Evolutionary conservation across 2,113 vertebrate genomes (phyloP).

Genomic region (Pachypanchax playfairii): DNA sequence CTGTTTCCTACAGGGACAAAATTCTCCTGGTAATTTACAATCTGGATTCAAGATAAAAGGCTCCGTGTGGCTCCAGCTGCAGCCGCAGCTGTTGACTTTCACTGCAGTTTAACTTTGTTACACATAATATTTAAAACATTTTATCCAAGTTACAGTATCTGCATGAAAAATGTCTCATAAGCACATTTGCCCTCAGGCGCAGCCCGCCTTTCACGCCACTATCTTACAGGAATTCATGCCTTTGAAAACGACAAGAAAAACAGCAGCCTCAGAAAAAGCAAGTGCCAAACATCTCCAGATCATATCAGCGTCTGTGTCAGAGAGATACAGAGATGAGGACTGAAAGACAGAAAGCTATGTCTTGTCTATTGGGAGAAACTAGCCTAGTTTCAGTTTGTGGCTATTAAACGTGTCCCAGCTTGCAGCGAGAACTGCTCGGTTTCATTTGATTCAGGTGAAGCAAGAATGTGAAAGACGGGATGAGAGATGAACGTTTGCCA

Average conservation of each 20-base stretch:
- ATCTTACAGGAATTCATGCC: slow-evolving; percentile 7
- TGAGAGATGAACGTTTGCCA: slow-evolving; percentile 4
- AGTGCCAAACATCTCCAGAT: slow-evolving; percentile 29
- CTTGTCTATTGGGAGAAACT: slow-evolving; percentile 44
- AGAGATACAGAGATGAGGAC: slow-evolving; percentile 16
- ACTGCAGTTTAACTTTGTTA: background rate
- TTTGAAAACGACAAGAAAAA: slow-evolving; percentile 1
- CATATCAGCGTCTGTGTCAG: slow-evolving; percentile 38
- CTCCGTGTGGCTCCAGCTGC: slow-evolving; percentile 12
- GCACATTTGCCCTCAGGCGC: background rate
- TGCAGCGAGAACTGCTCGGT: slow-evolving; percentile 58
- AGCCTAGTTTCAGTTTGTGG: slow-evolving; percentile 65
- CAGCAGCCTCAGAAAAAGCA: slow-evolving; percentile 10
- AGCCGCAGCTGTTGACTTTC: background rate
- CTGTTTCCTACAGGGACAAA: slow-evolving; percentile 58
- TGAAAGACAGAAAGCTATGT: background rate
- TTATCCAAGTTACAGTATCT: slow-evolving; percentile 4
- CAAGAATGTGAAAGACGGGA: slow-evolving; percentile 45
- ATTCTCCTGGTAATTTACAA: slow-evolving; percentile 48
- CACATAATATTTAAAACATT: background rate
- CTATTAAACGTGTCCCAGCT: slow-evolving; percentile 65
- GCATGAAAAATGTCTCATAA: slow-evolving; percentile 1
- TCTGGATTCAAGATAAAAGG: slow-evolving; percentile 28
- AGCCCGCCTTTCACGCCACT: slow-evolving; percentile 4
- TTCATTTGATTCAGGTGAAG: slow-evolving; percentile 54